Conservation (phyloP, 2,113 vertebrate genomes). For the Ailuropoda melanoleuca region DNA sequence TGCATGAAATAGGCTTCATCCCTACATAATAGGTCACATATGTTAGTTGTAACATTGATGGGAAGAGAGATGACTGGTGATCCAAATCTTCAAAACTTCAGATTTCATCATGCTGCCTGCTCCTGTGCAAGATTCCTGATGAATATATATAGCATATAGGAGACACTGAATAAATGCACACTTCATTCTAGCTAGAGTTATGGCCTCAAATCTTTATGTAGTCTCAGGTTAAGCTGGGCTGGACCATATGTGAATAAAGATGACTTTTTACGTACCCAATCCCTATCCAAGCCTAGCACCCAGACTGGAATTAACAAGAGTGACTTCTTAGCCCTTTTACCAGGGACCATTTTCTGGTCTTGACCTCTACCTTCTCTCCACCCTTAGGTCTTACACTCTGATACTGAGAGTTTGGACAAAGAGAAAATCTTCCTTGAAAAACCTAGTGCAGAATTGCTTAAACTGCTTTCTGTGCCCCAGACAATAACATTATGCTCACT, state of each 20-base stretch:
- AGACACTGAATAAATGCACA: background rate
- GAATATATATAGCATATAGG: background rate
- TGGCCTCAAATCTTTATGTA: background rate
- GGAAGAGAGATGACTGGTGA: background rate
- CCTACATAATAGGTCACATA: background rate
- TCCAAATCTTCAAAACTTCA: conserved; percentile 1
- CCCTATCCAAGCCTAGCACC: background rate
- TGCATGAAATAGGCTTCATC: background rate
- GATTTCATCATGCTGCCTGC: background rate
- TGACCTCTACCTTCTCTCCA: background rate
- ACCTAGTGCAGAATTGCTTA: background rate
- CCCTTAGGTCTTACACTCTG: background rate
- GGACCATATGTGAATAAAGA: background rate
- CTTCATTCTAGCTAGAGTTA: background rate
- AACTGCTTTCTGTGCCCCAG: background rate
- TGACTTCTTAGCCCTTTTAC: background rate
- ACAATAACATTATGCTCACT: background rate
- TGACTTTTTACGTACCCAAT: background rate
- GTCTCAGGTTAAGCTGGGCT: background rate
- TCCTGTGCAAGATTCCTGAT: background rate
- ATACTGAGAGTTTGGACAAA: background rate
- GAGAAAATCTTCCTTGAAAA: background rate
- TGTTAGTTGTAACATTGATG: background rate
- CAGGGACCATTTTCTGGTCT: background rate
- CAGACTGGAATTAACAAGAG: background rate